Evolutionary conservation across 2,113 vertebrate species (phyloP), one percentile per base, ranked within the genome.

Genomic region (Hylia prasina): DNA sequence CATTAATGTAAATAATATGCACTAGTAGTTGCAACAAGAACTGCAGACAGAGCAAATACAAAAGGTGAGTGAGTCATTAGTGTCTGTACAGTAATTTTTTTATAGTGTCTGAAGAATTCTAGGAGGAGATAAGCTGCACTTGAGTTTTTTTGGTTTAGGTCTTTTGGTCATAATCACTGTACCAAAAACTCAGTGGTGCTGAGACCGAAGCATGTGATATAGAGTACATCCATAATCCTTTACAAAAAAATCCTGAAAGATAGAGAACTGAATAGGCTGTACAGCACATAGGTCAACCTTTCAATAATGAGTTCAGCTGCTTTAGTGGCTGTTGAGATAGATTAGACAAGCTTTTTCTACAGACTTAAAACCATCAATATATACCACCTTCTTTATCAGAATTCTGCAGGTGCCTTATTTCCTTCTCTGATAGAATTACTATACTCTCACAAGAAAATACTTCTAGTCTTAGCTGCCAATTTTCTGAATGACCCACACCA

Each of bases 341-440:
- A 93, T 68, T 54, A 93, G 94, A 89, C 44, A 51, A 71, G 54
- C 69, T 94, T 78, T 83, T 86, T 39, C 44, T 73, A 94, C 50
- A 72, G 79, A 50, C 73, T 73, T 86, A 60, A 82, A 94, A 89
- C 72, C 68, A 91, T 61, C 69, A 93, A 69, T 91, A 93, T 63
- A 92, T 6, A 57, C 54, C 51, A 80, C 87, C 65, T 91, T 73
- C 51, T 87, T 82, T 94, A 96, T 94, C 85, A 92, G 81, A 86
- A 50, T 53, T 75, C 37, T 71, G 58, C 70, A 95, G 93, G 47
- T 63, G 54, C 60, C 51, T 70, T 50, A 47, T 58, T 93, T 77
- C n/a, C 22, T 72, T 80, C 42, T 71, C 53, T 66, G 65, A 78
- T 25, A 83, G 30, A 57, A 93, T 47, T 63, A 45, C 56, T 37